These are phyloP conservation scores for Champsocephalus gunnari DNA, from an alignment of 2,797 vertebrate species.

Conservation along the genomic window DNA sequence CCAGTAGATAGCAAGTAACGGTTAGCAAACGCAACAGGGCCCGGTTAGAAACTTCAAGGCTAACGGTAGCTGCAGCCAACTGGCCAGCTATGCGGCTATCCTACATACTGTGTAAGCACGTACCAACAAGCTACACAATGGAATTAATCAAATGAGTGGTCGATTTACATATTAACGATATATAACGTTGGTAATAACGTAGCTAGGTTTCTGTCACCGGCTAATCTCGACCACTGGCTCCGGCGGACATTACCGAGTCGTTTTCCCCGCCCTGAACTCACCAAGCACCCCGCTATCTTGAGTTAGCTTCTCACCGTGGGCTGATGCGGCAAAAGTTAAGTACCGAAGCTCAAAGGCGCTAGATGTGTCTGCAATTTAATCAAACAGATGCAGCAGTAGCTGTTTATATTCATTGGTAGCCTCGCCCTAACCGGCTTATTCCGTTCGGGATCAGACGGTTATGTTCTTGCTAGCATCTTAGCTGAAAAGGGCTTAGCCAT, in stretches of 20 bases:
- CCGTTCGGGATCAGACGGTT: not conserved
- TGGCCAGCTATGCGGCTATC: not conserved
- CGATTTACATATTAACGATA: too few species aligned
- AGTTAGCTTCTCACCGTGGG: not conserved
- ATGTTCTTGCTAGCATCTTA: conserved; percentile 8
- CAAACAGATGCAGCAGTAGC: too few species aligned
- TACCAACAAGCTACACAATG: too few species aligned
- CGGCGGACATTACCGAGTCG: not conserved
- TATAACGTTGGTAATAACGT: too few species aligned
- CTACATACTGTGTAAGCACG: too few species aligned
- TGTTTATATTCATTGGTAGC: not conserved
- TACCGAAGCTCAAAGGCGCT: fast-evolving
- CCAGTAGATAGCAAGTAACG: not conserved
- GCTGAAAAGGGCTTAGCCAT: conserved; percentile 46
- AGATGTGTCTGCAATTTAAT: not conserved
- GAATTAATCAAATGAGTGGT: fast-evolving
- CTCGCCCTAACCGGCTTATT: not conserved
- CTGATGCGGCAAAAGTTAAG: not conserved
- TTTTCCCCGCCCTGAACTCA: conserved; percentile 64
- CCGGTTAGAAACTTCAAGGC: conserved; percentile 2
- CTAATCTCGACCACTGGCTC: not conserved
- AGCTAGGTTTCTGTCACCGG: not conserved
- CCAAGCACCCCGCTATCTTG: conserved; percentile 12
- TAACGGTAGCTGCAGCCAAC: conserved; percentile 4
- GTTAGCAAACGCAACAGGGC: conserved; percentile 32